These are phyloP conservation scores for Nothobranchius furzeri DNA, from an alignment of 2,113 vertebrate species.

Conservation along the genomic window DNA sequence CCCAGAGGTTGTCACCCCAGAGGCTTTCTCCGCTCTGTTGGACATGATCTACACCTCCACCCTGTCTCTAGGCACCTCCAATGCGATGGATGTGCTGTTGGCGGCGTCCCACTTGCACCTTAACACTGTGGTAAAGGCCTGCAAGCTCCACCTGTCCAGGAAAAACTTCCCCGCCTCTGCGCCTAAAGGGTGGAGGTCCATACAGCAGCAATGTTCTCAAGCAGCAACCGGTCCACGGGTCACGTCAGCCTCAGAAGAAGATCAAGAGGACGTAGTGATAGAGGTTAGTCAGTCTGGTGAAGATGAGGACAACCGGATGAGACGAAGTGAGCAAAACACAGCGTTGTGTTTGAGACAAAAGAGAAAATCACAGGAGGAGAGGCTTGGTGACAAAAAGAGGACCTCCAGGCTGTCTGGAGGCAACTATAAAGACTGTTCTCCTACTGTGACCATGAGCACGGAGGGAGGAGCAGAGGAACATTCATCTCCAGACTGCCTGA, in stretches of 20 bases:
- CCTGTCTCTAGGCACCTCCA: slow-evolving; percentile 88
- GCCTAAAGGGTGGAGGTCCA: slow-evolving; percentile 73
- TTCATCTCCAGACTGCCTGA: slow-evolving; percentile 82
- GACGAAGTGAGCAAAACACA: neutral
- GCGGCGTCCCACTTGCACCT: slow-evolving; percentile 93
- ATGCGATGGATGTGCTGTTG: slow-evolving; percentile 93
- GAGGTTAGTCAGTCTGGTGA: slow-evolving; percentile 64
- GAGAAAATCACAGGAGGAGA: slow-evolving; percentile 83
- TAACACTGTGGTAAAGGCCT: slow-evolving; percentile 91
- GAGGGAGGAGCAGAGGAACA: slow-evolving; percentile 71
- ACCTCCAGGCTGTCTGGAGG: slow-evolving; percentile 77
- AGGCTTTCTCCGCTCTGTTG: slow-evolving; percentile 90
- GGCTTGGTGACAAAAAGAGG: slow-evolving; percentile 74
- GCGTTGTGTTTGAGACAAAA: slow-evolving; percentile 82
- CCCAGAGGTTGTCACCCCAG: slow-evolving; percentile 91
- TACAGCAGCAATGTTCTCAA: slow-evolving; percentile 37
- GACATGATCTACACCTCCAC: slow-evolving; percentile 97
- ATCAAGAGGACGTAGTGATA: slow-evolving; percentile 37
- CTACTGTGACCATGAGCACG: slow-evolving; percentile 60
- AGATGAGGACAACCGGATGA: slow-evolving; percentile 21
- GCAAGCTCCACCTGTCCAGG: slow-evolving; percentile 91
- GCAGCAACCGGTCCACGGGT: slow-evolving; percentile 77
- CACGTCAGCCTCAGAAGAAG: slow-evolving; percentile 81
- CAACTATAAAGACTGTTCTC: slow-evolving; percentile 67
- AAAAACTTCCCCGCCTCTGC: slow-evolving; percentile 89